A percentile compares a stretch with the other conserved stretches of the same genome.
phyloP scores from a whole-genome alignment of 2,888 invertebrate genomes.

The Arctia plantaginis region DNA sequence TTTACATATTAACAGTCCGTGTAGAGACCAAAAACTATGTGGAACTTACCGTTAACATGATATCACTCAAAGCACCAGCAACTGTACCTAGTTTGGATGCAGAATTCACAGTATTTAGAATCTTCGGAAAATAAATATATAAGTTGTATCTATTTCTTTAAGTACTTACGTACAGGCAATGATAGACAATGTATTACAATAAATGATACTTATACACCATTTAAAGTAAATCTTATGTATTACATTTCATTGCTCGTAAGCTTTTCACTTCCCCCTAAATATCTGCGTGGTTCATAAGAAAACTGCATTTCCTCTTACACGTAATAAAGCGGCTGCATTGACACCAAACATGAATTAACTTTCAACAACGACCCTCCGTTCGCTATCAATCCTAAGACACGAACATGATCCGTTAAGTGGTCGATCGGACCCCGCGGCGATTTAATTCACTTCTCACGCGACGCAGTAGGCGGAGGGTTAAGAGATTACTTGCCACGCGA shows the following conservation, averaged over 20 bases:
- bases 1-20: too few species aligned
- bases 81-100: too few species aligned
- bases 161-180: not conserved
- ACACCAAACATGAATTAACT: slow-evolving; percentile 85
- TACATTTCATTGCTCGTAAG: slow-evolving; percentile 5
- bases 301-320: slow-evolving; percentile 76
- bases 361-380: slow-evolving; percentile 73
- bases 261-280: slow-evolving; percentile 35
- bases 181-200: not conserved
- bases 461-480: slow-evolving; percentile 74
- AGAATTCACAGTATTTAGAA: too few species aligned
- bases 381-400: slow-evolving; percentile 82
- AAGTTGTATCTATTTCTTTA: too few species aligned
- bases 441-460: slow-evolving; percentile 85
- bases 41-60: too few species aligned
- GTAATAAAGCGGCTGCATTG: slow-evolving; percentile 78
- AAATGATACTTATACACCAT: not conserved
- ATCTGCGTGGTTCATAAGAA: slow-evolving; percentile 60
- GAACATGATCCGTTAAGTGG: slow-evolving; percentile 81
- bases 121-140: too few species aligned
- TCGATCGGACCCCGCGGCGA: slow-evolving; percentile 76
- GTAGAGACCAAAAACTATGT: too few species aligned
- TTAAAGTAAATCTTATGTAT: not conserved
- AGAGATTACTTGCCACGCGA: slow-evolving; percentile 82
- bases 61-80: too few species aligned